These are phyloP conservation scores for Ceratina calcarata DNA, from an alignment of 1,140 invertebrate genomes.

Conservation along the genomic window DNA sequence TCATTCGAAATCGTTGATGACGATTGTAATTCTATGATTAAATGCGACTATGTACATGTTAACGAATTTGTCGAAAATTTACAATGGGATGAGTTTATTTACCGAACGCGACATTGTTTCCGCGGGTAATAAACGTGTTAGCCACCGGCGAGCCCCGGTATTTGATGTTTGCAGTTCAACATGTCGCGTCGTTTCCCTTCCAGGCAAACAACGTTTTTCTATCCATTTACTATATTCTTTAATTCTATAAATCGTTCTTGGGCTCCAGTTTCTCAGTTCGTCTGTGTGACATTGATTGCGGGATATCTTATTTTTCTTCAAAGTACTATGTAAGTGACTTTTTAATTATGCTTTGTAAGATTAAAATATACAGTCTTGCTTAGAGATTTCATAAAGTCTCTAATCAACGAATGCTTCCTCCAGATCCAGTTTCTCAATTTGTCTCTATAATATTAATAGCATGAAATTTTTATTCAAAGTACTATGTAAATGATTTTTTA, in stretches of 20 bases:
- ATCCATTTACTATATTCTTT: neutral
- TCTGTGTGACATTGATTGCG: too few species aligned
- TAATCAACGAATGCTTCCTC: too few species aligned
- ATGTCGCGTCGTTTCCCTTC: neutral
- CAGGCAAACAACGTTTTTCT: neutral
- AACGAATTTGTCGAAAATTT: conserved; percentile 30
- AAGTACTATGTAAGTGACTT: too few species aligned
- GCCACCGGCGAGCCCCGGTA: neutral
- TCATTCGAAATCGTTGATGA: conserved; percentile 24
- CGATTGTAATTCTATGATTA: conserved; percentile 39
- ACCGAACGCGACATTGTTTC: conserved; percentile 17
- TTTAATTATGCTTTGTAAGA: too few species aligned
- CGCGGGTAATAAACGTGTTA: conserved; percentile 2
- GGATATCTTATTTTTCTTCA: too few species aligned
- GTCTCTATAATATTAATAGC: too few species aligned
- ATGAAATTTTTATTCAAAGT: too few species aligned
- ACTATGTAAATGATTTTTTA: too few species aligned
- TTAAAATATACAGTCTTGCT: too few species aligned
- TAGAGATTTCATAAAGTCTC: too few species aligned
- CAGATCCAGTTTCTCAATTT: too few species aligned
- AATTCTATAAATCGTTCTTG: neutral
- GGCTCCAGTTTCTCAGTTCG: neutral
- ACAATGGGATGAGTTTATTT: neutral
- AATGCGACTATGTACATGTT: conserved; percentile 3
- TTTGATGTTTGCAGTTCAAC: neutral